Evolutionary conservation across 2,113 vertebrate genomes (phyloP).

Genomic region (Hippocampus mohnikei): DNA sequence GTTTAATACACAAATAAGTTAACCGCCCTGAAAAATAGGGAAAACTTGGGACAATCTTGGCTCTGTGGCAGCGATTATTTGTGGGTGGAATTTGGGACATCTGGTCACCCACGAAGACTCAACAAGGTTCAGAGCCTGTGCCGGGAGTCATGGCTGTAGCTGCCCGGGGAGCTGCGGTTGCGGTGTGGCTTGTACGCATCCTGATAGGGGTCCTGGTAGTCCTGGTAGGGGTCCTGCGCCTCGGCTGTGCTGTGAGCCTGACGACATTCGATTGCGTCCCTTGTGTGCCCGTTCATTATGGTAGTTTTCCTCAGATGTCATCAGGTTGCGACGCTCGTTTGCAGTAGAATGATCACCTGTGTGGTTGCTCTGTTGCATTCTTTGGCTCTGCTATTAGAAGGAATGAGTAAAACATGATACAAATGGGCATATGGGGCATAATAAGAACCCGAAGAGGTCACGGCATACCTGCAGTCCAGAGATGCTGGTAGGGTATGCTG

Average conservation of each 20-base stretch:
- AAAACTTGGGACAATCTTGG: conserved; percentile 54
- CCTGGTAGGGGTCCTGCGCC: conserved; percentile 92
- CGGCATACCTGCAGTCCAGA: conserved; percentile 90
- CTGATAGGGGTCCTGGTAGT: conserved; percentile 85
- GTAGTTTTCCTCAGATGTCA: conserved; percentile 89
- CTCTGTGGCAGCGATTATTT: conserved; percentile 52
- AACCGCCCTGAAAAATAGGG: conserved; percentile 19
- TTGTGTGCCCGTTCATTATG: conserved; percentile 93
- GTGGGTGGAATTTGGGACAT: conserved; percentile 13
- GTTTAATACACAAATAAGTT: neutral
- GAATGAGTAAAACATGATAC: neutral
- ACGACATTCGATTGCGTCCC: conserved; percentile 91
- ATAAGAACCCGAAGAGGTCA: neutral
- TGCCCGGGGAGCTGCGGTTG: conserved; percentile 89
- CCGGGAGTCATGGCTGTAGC: conserved; percentile 92
- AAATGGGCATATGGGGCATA: too few relatives aligned
- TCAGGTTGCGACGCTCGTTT: conserved; percentile 86
- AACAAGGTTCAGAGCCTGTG: conserved; percentile 86
- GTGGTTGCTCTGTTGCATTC: conserved; percentile 85
- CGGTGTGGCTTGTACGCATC: conserved; percentile 93
- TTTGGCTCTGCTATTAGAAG: conserved; percentile 81
- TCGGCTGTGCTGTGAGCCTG: conserved; percentile 90
- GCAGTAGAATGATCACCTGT: conserved; percentile 84
- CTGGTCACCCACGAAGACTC: neutral
- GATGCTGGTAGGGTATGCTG: conserved; percentile 89